A percentile compares a stretch with the other conserved stretches of the same genome.
Conservation (phyloP, 2,797 vertebrate species). For the Acrocephalus scirpaceus region DNA sequence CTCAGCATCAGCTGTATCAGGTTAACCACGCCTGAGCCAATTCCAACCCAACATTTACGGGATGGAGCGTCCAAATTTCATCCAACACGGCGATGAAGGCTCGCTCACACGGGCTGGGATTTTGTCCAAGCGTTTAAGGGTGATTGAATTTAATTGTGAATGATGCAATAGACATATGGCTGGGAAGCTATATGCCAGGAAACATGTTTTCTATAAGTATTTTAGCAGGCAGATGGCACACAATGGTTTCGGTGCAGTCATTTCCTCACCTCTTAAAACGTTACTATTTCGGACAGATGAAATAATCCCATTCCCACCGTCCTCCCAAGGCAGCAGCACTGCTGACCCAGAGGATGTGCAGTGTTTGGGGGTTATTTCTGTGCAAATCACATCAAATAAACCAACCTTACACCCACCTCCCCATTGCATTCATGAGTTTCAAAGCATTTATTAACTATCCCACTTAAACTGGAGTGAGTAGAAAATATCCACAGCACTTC, state of each 20-base stretch:
- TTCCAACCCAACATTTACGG: background rate
- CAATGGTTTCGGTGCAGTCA: conserved; percentile 55
- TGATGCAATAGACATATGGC: conserved; percentile 68
- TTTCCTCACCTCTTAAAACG: conserved; percentile 55
- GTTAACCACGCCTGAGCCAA: background rate
- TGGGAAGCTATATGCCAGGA: conserved; percentile 61
- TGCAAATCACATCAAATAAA: background rate
- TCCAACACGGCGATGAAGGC: background rate
- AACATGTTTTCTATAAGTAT: conserved; percentile 56
- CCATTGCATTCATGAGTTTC: background rate
- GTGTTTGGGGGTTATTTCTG: background rate
- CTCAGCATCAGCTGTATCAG: background rate
- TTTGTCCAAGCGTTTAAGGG: conserved; percentile 38
- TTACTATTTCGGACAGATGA: conserved; percentile 35
- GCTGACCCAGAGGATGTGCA: background rate
- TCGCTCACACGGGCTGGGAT: conserved; percentile 21
- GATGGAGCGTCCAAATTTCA: background rate
- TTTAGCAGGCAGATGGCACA: conserved; percentile 65
- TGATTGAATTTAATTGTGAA: conserved; percentile 52
- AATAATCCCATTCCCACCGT: conserved; percentile 1
- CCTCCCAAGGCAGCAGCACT: background rate
- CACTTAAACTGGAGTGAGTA: rapidly evolving
- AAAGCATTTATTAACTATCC: background rate
- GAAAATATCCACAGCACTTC: background rate
- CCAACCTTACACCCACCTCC: background rate